Evolutionary conservation across 2,797 vertebrate species (phyloP), one percentile per base, ranked within the genome.

Genomic region (Strix occidentalis): DNA sequence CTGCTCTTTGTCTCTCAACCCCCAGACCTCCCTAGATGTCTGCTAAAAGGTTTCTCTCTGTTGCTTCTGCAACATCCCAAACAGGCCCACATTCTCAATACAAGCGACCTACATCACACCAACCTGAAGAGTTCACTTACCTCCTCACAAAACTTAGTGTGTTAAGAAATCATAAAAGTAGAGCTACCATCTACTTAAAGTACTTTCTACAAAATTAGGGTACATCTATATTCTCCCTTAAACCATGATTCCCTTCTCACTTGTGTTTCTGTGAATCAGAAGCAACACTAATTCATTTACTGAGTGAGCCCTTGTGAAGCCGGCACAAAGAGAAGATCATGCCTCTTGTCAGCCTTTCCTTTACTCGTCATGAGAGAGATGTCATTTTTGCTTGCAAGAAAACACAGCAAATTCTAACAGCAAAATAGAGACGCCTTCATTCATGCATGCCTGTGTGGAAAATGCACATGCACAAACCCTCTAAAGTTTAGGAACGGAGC

Each of bases 381-480:
- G 18, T 29, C 51, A 76, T 60, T 89, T 90, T 41, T 79, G 18
- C 74, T 74, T 39, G 45, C 45, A 66, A 54, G 60, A 39, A 77
- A 74, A 45, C 43, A 14, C 53, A 48, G 56, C 23, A 65, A 72
- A 48, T 84, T 84, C 76, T 45, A 93, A 48, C 45, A 81, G 31
- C 31, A 51, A 60, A 51, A 35, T 1, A 77, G 46, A 58, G 71
- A 50, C 50, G 16, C 39, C 17, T 75, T 39, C 35, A 46, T 39
- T 84, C 58, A 2, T 1, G 1, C 20, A 9, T 0, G 1, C 8
- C 33, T 1, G 6, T 0, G 0, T 3, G 37, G 63, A 64, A 69
- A 88, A 66, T 0, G 2, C 37, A 41, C 11, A 2, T 2, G 33
- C 51, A 66, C 35, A 87, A 89, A 68, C 48, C 21, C 75, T 63